Conservation (phyloP, 2,797 vertebrate species). For the Tiaroga cobitis region DNA sequence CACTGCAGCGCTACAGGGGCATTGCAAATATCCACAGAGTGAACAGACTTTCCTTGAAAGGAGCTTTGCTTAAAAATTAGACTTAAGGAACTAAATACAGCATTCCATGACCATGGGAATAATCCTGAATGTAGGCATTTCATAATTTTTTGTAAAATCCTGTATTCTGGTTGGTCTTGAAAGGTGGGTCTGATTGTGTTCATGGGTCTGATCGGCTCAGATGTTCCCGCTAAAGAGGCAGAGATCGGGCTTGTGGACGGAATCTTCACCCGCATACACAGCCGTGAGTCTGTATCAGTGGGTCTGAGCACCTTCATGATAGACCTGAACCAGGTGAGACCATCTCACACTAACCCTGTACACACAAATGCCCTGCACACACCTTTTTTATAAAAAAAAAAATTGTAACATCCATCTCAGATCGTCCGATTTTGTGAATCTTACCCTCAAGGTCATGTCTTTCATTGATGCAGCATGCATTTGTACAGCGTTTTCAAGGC, state of each 20-base stretch:
- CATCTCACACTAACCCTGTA: neutral
- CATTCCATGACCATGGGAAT: neutral
- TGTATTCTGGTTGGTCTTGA: conserved; percentile 45
- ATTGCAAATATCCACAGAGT: neutral
- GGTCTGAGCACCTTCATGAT: conserved; percentile 98
- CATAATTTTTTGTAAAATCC: neutral
- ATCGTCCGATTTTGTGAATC: neutral
- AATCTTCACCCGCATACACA: conserved; percentile 95
- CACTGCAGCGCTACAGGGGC: neutral
- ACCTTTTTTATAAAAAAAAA: too few species aligned
- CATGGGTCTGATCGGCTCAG: conserved; percentile 96
- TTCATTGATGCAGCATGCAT: neutral
- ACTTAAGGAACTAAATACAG: neutral
- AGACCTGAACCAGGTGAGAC: conserved; percentile 91
- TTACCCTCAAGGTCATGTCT: neutral
- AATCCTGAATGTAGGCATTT: neutral
- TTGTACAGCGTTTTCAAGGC: neutral
- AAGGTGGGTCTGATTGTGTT: conserved; percentile 94
- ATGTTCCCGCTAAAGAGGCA: conserved; percentile 91
- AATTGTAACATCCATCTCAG: neutral
- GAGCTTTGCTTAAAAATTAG: neutral
- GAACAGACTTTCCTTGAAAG: neutral
- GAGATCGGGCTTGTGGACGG: conserved; percentile 91
- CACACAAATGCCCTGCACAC: neutral
- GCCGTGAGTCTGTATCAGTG: conserved; percentile 92